A percentile compares a stretch with the other conserved stretches of the same genome.
phyloP scores from a whole-genome alignment of 2,888 invertebrate genomes.

The Drosophila subsilvestris region DNA sequence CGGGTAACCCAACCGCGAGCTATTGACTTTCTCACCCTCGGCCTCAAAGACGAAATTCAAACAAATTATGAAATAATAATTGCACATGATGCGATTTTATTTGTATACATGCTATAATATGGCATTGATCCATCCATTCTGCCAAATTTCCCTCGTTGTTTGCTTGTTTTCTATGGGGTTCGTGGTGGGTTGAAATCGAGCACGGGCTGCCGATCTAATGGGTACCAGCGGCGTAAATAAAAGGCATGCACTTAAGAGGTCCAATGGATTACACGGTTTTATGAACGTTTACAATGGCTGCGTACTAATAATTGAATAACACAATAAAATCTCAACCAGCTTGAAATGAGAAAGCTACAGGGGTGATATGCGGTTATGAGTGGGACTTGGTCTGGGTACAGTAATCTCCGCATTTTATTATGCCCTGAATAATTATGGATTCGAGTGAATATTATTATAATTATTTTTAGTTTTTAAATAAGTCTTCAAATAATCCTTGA shows the following conservation, averaged over 20 bases:
- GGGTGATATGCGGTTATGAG: slow-evolving; percentile 23
- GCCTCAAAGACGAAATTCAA: slow-evolving; percentile 50
- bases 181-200: slow-evolving; percentile 62
- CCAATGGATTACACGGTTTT: slow-evolving; percentile 74
- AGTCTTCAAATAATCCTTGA: neutral
- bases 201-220: slow-evolving; percentile 58
- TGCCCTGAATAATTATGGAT: slow-evolving; percentile 1
- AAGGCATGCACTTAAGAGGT: slow-evolving; percentile 75
- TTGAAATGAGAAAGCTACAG: neutral
- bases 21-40: slow-evolving; percentile 81
- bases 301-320: slow-evolving; percentile 75
- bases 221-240: slow-evolving; percentile 72
- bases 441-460: slow-evolving; percentile 8
- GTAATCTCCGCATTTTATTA: slow-evolving; percentile 5
- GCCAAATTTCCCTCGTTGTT: slow-evolving; percentile 56
- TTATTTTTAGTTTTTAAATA: slow-evolving; percentile 1
- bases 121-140: slow-evolving; percentile 51
- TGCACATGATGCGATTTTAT: slow-evolving; percentile 74
- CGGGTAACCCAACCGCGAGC: slow-evolving; percentile 53
- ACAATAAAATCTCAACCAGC: slow-evolving; percentile 60
- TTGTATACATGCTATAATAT: slow-evolving; percentile 52
- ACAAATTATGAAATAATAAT: slow-evolving; percentile 80
- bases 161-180: slow-evolving; percentile 23
- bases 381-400: neutral
- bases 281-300: slow-evolving; percentile 67